Evolutionary conservation across 2,797 vertebrate species (phyloP).

Genomic region (Nothura maculosa): DNA sequence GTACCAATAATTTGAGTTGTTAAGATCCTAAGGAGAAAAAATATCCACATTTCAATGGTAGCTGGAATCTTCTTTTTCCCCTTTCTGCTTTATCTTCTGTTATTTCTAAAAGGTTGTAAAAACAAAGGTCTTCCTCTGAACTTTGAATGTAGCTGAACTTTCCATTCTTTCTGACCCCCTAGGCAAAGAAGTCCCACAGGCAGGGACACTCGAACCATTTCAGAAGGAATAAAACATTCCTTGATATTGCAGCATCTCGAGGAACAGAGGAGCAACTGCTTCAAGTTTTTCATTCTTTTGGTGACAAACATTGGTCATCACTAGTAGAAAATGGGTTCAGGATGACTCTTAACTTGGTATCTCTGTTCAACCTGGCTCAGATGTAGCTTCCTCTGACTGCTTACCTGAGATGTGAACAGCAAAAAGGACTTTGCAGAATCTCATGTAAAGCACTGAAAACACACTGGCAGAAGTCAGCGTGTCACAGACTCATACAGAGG

Average conservation of each 20-base stretch:
- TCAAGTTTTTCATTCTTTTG: background rate
- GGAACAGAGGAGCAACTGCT: background rate
- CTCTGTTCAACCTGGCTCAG: background rate
- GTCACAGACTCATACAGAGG: background rate
- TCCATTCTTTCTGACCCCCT: background rate
- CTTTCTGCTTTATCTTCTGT: background rate
- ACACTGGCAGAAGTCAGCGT: background rate
- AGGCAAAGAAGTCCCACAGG: background rate
- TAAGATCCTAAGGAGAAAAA: background rate
- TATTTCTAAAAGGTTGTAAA: background rate
- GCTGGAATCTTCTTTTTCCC: rapidly evolving
- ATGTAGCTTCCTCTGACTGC: background rate
- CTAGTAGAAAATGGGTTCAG: background rate
- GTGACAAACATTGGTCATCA: background rate
- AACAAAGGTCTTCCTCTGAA: background rate
- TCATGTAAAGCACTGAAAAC: background rate
- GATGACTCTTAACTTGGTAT: background rate
- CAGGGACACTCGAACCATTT: background rate
- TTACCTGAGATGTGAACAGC: background rate
- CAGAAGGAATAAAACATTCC: background rate
- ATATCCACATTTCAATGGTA: background rate
- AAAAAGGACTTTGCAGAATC: background rate
- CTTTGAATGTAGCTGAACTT: background rate
- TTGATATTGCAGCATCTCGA: background rate
- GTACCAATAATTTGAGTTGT: background rate